Conservation (phyloP, 1,140 invertebrate species). For the Cydia fagiglandana region DNA sequence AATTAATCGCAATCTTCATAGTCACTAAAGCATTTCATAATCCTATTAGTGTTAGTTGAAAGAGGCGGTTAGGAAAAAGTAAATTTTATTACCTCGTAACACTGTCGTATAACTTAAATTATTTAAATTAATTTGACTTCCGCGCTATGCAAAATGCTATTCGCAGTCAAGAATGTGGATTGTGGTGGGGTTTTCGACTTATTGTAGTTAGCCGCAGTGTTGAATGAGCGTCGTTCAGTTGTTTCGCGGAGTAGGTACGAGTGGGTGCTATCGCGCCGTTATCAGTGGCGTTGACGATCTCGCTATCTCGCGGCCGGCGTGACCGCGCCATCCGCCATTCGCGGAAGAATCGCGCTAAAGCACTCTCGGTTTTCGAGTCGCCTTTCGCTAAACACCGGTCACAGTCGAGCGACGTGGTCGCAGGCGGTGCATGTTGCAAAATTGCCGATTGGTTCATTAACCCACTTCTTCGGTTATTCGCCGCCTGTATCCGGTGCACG, state of each 20-base stretch:
- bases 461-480: slow-evolving; percentile 51
- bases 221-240: neutral
- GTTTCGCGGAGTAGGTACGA: slow-evolving; percentile 11
- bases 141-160: slow-evolving; percentile 16
- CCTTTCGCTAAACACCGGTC: slow-evolving; percentile 64
- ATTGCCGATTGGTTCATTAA: slow-evolving; percentile 62
- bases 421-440: slow-evolving; percentile 57
- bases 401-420: slow-evolving; percentile 54
- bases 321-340: slow-evolving; percentile 68
- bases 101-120: neutral
- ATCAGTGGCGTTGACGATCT: slow-evolving; percentile 71
- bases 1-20: neutral
- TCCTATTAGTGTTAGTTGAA: neutral
- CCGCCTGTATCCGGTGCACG: slow-evolving; percentile 44
- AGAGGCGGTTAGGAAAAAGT: neutral
- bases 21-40: neutral
- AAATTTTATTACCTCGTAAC: slow-evolving; percentile 3
- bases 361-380: slow-evolving; percentile 68
- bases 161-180: neutral
- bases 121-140: slow-evolving; percentile 1
- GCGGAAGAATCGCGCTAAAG: slow-evolving; percentile 66
- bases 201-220: neutral
- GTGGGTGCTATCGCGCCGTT: slow-evolving; percentile 56
- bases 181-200: slow-evolving; percentile 2
- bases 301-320: slow-evolving; percentile 63